Evolutionary conservation across 1,140 invertebrate genomes (phyloP), one percentile per base, ranked within the genome.

Genomic region (Delia radicum): DNA sequence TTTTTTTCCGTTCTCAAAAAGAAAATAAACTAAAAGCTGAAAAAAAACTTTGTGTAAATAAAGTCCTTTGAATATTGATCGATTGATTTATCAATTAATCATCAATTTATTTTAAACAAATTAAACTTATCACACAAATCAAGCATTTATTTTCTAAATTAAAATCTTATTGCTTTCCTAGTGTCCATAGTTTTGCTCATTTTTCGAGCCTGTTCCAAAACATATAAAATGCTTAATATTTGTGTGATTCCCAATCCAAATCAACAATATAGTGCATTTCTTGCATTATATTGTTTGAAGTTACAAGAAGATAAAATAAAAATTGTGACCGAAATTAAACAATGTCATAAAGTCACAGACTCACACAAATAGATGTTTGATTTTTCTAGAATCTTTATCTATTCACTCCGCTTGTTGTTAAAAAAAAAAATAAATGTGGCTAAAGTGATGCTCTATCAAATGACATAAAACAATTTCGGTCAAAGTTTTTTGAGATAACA

Each of bases 1-100:
- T 18, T 37, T 28, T 13, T 28, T 29, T 27, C 5, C 63, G 48
- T 55, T n/a, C n/a, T 55, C 48, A 21, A 21, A 31, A 37, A 10
- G 26, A 24, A 69, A 31, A 33, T 71, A 31, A 31, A 67, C 29
- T 29, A 67, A 69, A 69, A 65, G n/a, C 26, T 4, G 26, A 12
- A 73, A n/a, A 71, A 77, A 81, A 82, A 82, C 83, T 85, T 85
- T 85, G 83, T 85, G 83, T 85, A 85, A 85, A 85, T 85, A 85
- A 85, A 85, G 80, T 85, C 83, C 83, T 85, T 85, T 85, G 79
- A 74, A 73, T 63, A 21, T 73, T 62, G 67, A 71, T 75, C 31
- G 26, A 65, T 65, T 62, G 48, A 55, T 69, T 69, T n/a, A 69
- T 69, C 33, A 37, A 31, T 48, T 13, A 26, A 46, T 42, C 37